Evolutionary conservation across 1,140 invertebrate species (phyloP), one percentile per base, ranked within the genome.

Genomic region (Thaumatotibia leucotreta): DNA sequence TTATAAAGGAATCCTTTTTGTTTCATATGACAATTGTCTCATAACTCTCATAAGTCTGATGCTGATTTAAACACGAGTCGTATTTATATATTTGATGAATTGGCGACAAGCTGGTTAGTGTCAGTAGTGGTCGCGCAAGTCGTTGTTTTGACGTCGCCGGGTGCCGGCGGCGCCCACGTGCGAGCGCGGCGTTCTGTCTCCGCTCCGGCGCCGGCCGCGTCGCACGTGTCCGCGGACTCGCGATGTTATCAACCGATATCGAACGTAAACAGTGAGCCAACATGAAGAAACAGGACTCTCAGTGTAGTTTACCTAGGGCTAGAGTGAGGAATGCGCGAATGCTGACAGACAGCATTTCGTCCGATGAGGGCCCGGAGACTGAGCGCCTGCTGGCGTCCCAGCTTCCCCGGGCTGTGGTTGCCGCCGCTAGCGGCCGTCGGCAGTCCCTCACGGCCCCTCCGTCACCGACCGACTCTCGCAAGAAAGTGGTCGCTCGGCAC

Each of bases 371-470:
- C 29, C 84, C 87, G 49, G 88, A 92, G 77, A 83, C 90, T 1
- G 88, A 91, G 66, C 82, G 80, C 5, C 74, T 92, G 63, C 77
- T 91, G 58, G 70, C 69, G 64, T 75, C 75, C 5, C 80, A 86
- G 65, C 73, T 88, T 61, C 73, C 80, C 17, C 72, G 82, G 8
- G 74, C 78, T 14, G 75, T 88, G 39, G 73, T 87, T 33, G 75
- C 63, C 4, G 45, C 76, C 61, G 72, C 74, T 58, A 76, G 75
- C 58, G 74, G 71, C 4, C 78, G 91, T 2, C 77, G 91, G 27
- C 73, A 84, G 54, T 92, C 91, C 1, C 76, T 92, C 22, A 92
- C 91, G 3, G 91, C 89, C n/a, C 91, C 91, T 5, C 87, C 91
- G 0, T 92, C 91, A 17, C 91, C 91, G 6, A 87, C 79, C 20